These are phyloP conservation scores for Urocitellus parryii DNA, from an alignment of 2,113 vertebrate genomes.

Conservation along the genomic window DNA sequence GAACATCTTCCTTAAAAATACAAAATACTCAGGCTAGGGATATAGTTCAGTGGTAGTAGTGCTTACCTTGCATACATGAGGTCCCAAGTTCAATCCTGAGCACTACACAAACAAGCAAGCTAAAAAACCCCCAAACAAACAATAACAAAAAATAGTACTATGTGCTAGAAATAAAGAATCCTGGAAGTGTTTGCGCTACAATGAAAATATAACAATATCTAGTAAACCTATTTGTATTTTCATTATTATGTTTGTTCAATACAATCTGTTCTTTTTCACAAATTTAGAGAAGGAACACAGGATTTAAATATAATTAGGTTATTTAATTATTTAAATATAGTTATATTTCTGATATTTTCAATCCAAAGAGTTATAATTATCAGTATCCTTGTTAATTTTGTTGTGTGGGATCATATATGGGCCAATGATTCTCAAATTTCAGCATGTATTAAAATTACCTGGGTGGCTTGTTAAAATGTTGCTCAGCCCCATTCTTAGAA, in stretches of 20 bases:
- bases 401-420: background rate
- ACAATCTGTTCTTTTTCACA: conserved; percentile 45
- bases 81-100: background rate
- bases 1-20: background rate
- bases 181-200: background rate
- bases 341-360: conserved; percentile 11
- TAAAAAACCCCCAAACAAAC: too few species aligned
- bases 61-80: too few species aligned
- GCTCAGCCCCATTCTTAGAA: background rate
- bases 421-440: background rate
- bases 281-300: background rate
- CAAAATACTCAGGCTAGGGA: background rate
- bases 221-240: conserved; percentile 16
- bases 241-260: background rate
- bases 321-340: background rate
- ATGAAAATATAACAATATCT: background rate
- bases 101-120: background rate
- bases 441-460: background rate
- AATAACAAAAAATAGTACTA: background rate
- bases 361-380: background rate
- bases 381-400: background rate
- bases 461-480: background rate
- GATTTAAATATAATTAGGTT: background rate
- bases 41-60: background rate
- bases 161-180: background rate